Evolutionary conservation across 2,888 invertebrate genomes (phyloP).

Genomic region (Entomobrya proxima): DNA sequence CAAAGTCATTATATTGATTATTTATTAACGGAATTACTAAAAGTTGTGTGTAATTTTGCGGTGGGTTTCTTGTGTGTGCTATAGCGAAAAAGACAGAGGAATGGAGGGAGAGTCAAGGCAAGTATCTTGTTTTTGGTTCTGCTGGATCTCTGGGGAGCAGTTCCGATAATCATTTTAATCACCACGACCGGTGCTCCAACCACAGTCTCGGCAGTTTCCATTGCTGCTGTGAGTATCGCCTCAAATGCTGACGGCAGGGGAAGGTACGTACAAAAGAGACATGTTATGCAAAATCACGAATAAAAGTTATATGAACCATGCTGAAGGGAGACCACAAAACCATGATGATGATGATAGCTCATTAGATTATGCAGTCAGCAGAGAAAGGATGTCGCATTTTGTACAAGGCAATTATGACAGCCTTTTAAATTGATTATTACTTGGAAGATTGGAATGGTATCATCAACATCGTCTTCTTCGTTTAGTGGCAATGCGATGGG

Average conservation of each 20-base stretch:
- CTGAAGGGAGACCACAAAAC: background rate
- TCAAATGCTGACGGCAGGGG: background rate
- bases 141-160: conserved; percentile 47
- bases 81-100: background rate
- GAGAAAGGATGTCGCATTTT: background rate
- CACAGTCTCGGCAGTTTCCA: conserved; percentile 42
- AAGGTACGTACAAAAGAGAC: background rate
- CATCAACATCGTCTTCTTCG: background rate
- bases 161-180: conserved; percentile 59
- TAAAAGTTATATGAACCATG: background rate
- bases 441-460: background rate
- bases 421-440: conserved; percentile 26
- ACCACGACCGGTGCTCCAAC: conserved; percentile 34
- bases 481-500: background rate
- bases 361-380: conserved; percentile 18
- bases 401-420: conserved; percentile 35
- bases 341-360: background rate
- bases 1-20: conserved; percentile 44
- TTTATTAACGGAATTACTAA: conserved; percentile 16
- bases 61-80: conserved; percentile 4
- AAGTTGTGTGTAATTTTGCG: conserved; percentile 32
- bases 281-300: background rate
- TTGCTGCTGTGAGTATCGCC: conserved; percentile 29
- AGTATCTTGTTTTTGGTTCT: conserved; percentile 7
- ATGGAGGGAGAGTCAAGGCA: background rate